These are phyloP conservation scores for Lophius piscatorius DNA, from an alignment of 2,113 vertebrate species.

Conservation along the genomic window DNA sequence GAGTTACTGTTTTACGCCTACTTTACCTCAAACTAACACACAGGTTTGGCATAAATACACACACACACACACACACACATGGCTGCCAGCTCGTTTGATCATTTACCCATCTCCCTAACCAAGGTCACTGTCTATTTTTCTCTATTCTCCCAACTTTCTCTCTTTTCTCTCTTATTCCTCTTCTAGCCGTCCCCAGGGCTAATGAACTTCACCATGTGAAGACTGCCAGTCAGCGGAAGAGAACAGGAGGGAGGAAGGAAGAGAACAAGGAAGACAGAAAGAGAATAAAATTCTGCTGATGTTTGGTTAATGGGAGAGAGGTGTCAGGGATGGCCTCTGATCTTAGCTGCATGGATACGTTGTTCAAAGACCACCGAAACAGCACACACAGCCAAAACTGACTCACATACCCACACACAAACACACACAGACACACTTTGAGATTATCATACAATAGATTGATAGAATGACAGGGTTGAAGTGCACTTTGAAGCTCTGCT, in stretches of 20 bases:
- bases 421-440: conserved; percentile 22
- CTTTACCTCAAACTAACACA: conserved; percentile 75
- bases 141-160: conserved; percentile 67
- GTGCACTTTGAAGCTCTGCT: conserved; percentile 68
- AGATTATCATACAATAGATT: conserved; percentile 72
- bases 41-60: conserved; percentile 56
- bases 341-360: conserved; percentile 78
- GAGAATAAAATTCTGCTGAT: conserved; percentile 80
- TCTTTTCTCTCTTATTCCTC: conserved; percentile 65
- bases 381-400: conserved; percentile 76
- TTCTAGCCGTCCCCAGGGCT: conserved; percentile 72
- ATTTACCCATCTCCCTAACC: conserved; percentile 80
- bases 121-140: conserved; percentile 81
- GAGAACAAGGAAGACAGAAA: conserved; percentile 56
- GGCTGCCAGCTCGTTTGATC: conserved; percentile 83
- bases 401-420: conserved; percentile 6
- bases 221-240: conserved; percentile 81
- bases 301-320: conserved; percentile 79
- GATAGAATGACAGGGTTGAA: conserved; percentile 72
- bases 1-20: conserved; percentile 85
- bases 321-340: conserved; percentile 81
- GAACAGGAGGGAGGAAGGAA: conserved; percentile 27
- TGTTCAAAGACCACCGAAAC: conserved; percentile 79
- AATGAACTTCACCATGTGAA: conserved; percentile 80
- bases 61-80: conserved; percentile 46